Evolutionary conservation across 2,888 invertebrate species (phyloP), one percentile per base, ranked within the genome.

Genomic region (Aelia acuminata): DNA sequence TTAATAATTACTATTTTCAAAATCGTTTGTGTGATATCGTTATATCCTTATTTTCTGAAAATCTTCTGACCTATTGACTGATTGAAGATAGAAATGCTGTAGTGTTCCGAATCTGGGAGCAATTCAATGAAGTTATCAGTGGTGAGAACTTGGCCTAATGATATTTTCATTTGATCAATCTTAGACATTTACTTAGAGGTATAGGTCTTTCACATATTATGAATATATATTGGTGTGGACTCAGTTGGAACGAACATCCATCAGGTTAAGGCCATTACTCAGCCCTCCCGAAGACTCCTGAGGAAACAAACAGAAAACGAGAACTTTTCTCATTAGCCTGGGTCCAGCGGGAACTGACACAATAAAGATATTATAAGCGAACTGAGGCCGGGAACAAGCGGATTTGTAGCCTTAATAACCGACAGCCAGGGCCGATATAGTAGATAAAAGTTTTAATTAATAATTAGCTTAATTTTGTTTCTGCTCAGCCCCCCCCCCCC

Each of bases 281-380:
- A 3, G 18, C 63, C 7, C 35, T 31, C 35, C 5, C 7, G 35
- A 70, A 70, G 63, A 35, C 80, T 80, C 80, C 80, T 43, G 43
- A 80, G 80, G 80, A 39, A 43, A 80, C 11, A 80, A 43, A n/a
- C n/a, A n/a, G n/a, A 80, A 85, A 85, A 85, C 53, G 22, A 50
- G 49, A 85, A 85, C 85, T 85, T 85, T 85, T 85, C 85, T 85
- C 85, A 85, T 85, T 85, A 85, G 35, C 50, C 53, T 11, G 80
- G 80, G 43, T 39, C 43, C 39, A 80, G 43, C 11, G 43, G 35
- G 22, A 88, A 89, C 88, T 89, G 88, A 84, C 85, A 88, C 89
- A 89, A 89, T 89, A 88, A 89, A 89, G 89, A 89, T 89, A 89
- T 89, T 89, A 89, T 89, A 89, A 89, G 87, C 87, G 87, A 87